A percentile compares a stretch with the other conserved stretches of the same genome.
Evolutionary conservation across 2,113 vertebrate genomes (phyloP).

Genomic region (Marmota monax): DNA sequence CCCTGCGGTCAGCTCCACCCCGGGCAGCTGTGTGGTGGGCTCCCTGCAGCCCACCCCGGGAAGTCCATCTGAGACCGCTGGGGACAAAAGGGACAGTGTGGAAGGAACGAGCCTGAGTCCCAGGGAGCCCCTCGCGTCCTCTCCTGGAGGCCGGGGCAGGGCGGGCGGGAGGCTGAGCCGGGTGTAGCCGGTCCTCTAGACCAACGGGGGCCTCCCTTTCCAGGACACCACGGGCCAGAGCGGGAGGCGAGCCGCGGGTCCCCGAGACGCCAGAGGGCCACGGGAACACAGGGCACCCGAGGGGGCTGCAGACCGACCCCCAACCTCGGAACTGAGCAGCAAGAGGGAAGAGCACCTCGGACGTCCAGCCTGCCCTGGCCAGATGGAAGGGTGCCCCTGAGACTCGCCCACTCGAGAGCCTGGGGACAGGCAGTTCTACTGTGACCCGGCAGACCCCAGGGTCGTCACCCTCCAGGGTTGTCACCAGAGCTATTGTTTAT

Average conservation of each 20-base stretch:
- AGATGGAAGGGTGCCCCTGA: background rate
- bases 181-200: background rate
- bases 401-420: background rate
- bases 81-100: background rate
- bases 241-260: background rate
- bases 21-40: rapidly evolving
- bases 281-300: rapidly evolving
- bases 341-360: background rate
- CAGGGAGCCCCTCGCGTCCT: background rate
- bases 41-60: background rate
- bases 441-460: background rate
- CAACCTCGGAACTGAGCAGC: background rate
- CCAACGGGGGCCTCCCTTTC: background rate
- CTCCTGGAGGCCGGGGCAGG: background rate
- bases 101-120: too few species aligned
- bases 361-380: background rate
- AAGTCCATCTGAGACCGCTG: background rate
- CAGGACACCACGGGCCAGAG: rapidly evolving
- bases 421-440: background rate
- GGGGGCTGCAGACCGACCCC: background rate
- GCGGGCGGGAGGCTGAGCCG: background rate
- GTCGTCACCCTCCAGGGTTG: background rate
- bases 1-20: background rate
- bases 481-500: background rate
- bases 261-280: background rate